phyloP scores from a whole-genome alignment of 2,888 invertebrate genomes.

The Drosophila koepferae region DNA sequence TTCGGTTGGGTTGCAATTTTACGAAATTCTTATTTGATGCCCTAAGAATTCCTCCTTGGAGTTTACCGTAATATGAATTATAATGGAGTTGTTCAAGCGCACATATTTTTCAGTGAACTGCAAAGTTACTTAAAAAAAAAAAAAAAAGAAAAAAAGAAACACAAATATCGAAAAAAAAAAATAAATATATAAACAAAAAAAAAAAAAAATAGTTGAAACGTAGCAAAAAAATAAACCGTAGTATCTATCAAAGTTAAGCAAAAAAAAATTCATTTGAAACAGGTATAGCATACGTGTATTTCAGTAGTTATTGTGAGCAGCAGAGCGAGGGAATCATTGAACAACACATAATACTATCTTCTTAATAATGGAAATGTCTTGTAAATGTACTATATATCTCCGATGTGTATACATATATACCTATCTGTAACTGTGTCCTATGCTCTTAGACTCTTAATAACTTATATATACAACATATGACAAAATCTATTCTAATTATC shows the following conservation, averaged over 20 bases:
- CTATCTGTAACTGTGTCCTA: slow-evolving; percentile 65
- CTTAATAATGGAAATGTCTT: slow-evolving; percentile 49
- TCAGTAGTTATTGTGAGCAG: slow-evolving; percentile 51
- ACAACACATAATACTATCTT: slow-evolving; percentile 22
- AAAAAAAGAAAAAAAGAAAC: neutral
- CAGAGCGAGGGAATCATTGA: slow-evolving; percentile 52
- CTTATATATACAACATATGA: slow-evolving; percentile 56
- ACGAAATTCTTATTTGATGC: slow-evolving; percentile 10
- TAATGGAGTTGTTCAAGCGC: slow-evolving; percentile 56
- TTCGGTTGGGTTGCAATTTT: slow-evolving; percentile 32
- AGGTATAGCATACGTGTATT: slow-evolving; percentile 67
- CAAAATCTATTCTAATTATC: slow-evolving; percentile 50
- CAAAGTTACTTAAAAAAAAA: slow-evolving; percentile 15
- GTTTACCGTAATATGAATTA: slow-evolving; percentile 26
- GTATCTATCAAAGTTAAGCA: slow-evolving; percentile 43
- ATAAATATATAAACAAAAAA: too few species aligned
- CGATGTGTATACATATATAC: slow-evolving; percentile 43
- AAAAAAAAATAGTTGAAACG: slow-evolving; percentile 21
- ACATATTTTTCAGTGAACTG: slow-evolving; percentile 46
- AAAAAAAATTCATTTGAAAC: slow-evolving; percentile 57
- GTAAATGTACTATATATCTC: slow-evolving; percentile 78
- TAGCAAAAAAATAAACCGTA: slow-evolving; percentile 39
- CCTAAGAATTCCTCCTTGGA: slow-evolving; percentile 15
- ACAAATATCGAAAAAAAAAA: slow-evolving; percentile 9
- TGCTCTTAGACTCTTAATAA: slow-evolving; percentile 60